Percentiles rank a stretch among this genome's conserved stretches.
phyloP scores from a whole-genome alignment of 2,113 vertebrate species.

The Hystrix cristata region DNA sequence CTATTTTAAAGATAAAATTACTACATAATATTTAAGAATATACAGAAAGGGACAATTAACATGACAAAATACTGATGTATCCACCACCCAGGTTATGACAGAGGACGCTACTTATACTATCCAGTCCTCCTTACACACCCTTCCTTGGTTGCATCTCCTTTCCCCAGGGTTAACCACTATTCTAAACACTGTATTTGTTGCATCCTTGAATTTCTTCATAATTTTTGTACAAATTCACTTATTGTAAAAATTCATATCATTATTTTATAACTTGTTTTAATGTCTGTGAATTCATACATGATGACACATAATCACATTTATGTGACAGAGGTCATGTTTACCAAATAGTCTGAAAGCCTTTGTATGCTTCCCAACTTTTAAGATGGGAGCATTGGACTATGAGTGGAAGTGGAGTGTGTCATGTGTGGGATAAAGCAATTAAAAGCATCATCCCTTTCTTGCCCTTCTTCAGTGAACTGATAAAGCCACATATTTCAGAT shows the following conservation, averaged over 20 bases:
- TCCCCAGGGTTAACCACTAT: neutral
- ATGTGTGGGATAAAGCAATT: neutral
- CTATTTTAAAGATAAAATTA: slow-evolving; percentile 21
- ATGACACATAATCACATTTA: neutral
- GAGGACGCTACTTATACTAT: neutral
- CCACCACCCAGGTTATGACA: neutral
- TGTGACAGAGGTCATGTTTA: slow-evolving; percentile 19
- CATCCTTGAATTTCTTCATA: slow-evolving; percentile 8
- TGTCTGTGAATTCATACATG: slow-evolving; percentile 42
- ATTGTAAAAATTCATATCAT: slow-evolving; percentile 16
- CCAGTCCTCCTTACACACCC: neutral
- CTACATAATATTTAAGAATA: neutral
- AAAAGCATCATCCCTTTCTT: slow-evolving; percentile 4
- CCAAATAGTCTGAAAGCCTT: neutral
- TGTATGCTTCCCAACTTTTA: neutral
- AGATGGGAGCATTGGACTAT: neutral
- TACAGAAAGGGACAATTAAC: slow-evolving; percentile 37
- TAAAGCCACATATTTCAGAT: slow-evolving; percentile 7
- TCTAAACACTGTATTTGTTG: neutral
- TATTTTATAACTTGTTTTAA: slow-evolving; percentile 52
- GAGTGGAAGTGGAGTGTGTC: neutral
- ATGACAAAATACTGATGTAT: slow-evolving; percentile 19
- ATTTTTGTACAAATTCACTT: neutral
- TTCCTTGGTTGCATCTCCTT: neutral
- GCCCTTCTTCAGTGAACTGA: slow-evolving; percentile 16